phyloP scores from a whole-genome alignment of 2,113 vertebrate species.

The Aegithalos caudatus region DNA sequence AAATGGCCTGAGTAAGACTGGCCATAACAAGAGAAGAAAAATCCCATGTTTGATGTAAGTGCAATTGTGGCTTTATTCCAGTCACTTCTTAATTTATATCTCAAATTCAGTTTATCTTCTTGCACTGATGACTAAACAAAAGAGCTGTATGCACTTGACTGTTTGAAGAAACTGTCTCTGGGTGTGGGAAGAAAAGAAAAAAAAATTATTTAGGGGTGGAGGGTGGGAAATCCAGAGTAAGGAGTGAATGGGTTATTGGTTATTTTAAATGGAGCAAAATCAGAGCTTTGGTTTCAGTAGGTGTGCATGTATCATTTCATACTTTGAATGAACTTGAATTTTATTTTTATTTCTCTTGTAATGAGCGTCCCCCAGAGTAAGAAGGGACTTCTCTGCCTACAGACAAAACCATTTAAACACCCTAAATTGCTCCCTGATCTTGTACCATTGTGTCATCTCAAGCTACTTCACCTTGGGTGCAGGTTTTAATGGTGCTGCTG shows the following conservation, averaged over 20 bases:
- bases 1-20: constrained; percentile 7
- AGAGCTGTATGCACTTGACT: constrained; percentile 30
- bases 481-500: neutral
- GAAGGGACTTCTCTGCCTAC: neutral
- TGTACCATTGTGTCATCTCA: fast-evolving
- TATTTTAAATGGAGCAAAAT: neutral
- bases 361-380: neutral
- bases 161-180: constrained; percentile 59
- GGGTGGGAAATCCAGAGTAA: neutral
- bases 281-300: neutral
- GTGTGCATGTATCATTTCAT: neutral
- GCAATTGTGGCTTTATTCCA: constrained; percentile 57
- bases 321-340: neutral
- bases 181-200: neutral
- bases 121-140: constrained; percentile 49
- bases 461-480: neutral
- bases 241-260: neutral
- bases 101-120: constrained; percentile 44
- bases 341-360: neutral
- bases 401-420: neutral
- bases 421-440: neutral
- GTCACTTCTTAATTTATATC: constrained; percentile 46
- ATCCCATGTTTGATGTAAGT: constrained; percentile 45
- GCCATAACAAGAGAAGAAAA: constrained; percentile 14
- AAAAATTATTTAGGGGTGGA: neutral